Base-by-base conservation (phyloP, 1,140 invertebrate genomes). In the Aphelinus atriplicis region DNA sequence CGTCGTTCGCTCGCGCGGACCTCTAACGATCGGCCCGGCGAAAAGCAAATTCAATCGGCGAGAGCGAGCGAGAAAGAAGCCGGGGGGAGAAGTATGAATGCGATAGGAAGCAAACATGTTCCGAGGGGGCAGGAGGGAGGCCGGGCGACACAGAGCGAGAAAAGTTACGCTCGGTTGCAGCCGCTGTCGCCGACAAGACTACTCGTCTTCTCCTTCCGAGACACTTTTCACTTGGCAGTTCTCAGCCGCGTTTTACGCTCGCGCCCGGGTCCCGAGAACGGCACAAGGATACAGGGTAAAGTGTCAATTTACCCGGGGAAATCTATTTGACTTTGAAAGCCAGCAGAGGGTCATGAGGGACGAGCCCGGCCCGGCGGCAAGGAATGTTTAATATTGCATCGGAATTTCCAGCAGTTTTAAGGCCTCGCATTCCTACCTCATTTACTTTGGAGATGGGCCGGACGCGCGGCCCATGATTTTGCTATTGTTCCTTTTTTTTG, bases 41-140 rank as follows among this genome's bases (percentile, higher is more conserved):
- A 71, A 73, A 76, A 76, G 70, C 67, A 74, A 78, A 80, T 78
- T 77, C 77, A 78, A 78, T 80, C 71, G 70, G 63, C 73, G 78
- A 75, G 77, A 72, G 73, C 71, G 57, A 80, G 26, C 26, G 26
- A 26, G 26, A 26, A 26, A 26, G 26, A 26, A 77, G 26, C 26
- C 26, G 26, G 26, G 77, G 71, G 79, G 77, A 72, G 75, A 72
- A 72, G 68, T 71, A 79, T 73, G 68, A 78, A 76, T 78, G 65
- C 75, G 76, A 75, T 78, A 74, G 78, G 58, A 67, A 47, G 70
- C 69, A 75, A 79, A 80, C 75, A 79, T 78, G 76, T 78, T 72
- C 72, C 64, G 65, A 65, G 73, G 51, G 64, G 51, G 64, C 3
- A 77, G 62, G 67, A 73, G 73, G 70, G 68, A 69, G 57, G 73